Percentiles rank a stretch among this genome's conserved stretches.
Conservation (phyloP, 1,140 invertebrate species). For the Brachionus plicatilis region DNA sequence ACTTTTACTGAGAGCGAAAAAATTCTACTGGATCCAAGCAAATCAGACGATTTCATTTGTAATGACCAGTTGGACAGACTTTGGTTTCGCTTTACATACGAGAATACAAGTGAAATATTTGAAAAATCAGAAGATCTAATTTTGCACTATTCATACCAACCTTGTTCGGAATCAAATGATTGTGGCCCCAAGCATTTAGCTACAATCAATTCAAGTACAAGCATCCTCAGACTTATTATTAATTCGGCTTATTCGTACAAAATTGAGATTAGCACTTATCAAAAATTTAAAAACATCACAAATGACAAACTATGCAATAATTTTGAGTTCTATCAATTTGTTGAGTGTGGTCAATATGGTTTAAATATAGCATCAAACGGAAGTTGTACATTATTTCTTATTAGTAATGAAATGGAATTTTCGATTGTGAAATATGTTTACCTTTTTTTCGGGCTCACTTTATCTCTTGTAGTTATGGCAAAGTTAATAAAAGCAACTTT, state of each 20-base stretch:
- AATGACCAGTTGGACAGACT: conserved; percentile 17
- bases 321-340: not conserved
- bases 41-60: not conserved
- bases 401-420: not conserved
- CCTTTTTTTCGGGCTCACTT: not conserved
- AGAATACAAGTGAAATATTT: not conserved
- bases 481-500: conserved; percentile 12
- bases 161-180: not conserved
- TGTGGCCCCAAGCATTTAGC: not conserved
- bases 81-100: not conserved
- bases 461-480: not conserved
- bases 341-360: not conserved
- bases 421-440: not conserved
- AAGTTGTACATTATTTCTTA: not conserved
- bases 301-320: not conserved
- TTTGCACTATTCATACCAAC: not conserved
- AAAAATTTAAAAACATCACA: not conserved
- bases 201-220: not conserved
- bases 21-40: not conserved
- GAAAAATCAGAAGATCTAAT: not conserved
- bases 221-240: not conserved
- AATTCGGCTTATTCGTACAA: not conserved
- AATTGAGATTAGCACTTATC: not conserved
- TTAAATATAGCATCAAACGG: not conserved
- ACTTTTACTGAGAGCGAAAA: not conserved